Base-by-base conservation (phyloP, 2,797 vertebrate species). In the Sebastes taczanowskii region DNA sequence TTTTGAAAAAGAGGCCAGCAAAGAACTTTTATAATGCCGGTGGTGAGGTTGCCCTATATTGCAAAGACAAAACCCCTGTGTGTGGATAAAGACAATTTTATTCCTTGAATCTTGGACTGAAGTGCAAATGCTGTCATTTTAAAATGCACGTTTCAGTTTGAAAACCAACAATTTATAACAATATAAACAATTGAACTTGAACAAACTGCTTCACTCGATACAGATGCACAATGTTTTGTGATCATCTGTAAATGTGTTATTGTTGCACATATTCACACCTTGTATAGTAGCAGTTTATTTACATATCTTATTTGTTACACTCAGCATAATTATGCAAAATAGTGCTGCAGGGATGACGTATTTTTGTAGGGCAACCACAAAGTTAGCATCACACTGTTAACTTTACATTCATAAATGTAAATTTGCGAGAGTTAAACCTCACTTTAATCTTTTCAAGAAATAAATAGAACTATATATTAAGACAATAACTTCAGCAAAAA, bases 1-100 rank as follows among this genome's bases (percentile, higher is more conserved):
- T 49, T 83, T 77, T 70, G 34, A 32, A 80, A 78, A 86, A 83
- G 66, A 81, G 80, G 70, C 52, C 61, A 74, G 62, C 67, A 69
- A 35, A 59, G 11, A 55, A 70, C 65, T 73, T 86, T 85, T 71
- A 68, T 79, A 71, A 79, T 80, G 56, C 42, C 34, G 49, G 11
- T 80, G 59, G 63, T 34, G 65, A 66, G 38, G 74, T 82, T 69
- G 76, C 4, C 71, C 70, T 60, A 55, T 56, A 55, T 82, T 78
- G 20, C 5, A 69, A 71, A 78, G 56, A 76, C 61, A 74, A 63
- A 22, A 66, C 32, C 20, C 5, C 22, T 32, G 16, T 58, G 22
- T 58, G 49, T 27, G 49, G 23, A 67, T 60, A 18, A 66, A 79
- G 18, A 22, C 56, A 58, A 70, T 61, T 30, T 80, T 56, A 32